Evolutionary conservation across 2,888 invertebrate genomes (phyloP).

Genomic region (Mantis religiosa): DNA sequence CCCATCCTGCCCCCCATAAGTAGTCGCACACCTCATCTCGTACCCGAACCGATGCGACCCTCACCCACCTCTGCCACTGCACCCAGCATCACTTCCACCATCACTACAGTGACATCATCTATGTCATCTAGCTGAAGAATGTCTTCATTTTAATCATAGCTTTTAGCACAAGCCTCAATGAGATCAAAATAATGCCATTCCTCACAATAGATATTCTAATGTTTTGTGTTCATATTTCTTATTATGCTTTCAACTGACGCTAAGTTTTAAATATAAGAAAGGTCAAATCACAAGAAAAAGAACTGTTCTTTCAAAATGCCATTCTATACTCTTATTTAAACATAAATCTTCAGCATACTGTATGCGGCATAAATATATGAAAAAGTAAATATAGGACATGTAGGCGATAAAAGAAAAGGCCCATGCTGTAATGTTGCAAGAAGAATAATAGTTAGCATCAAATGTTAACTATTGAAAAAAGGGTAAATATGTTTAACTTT

Average conservation of each 20-base stretch:
- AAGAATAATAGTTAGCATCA: too few relatives aligned
- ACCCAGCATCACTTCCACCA: background rate
- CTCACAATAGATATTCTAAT: background rate
- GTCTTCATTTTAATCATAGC: background rate
- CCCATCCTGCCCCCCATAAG: constrained; percentile 68
- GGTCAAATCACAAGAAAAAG: background rate
- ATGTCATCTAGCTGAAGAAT: constrained; percentile 27
- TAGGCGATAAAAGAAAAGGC: too few relatives aligned
- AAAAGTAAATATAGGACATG: too few relatives aligned
- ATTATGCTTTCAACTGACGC: background rate
- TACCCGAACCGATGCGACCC: constrained; percentile 53
- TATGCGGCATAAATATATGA: too few relatives aligned
- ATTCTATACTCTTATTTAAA: background rate
- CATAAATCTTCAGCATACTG: too few relatives aligned
- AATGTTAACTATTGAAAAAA: too few relatives aligned
- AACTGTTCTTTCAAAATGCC: background rate
- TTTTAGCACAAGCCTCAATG: background rate
- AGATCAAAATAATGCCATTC: background rate
- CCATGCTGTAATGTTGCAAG: too few relatives aligned
- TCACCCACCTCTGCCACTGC: background rate
- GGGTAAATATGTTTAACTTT: too few relatives aligned
- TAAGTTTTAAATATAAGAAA: background rate
- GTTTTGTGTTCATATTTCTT: background rate
- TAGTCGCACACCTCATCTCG: constrained; percentile 66
- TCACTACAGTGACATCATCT: background rate